A percentile compares a stretch with the other conserved stretches of the same genome.
Conservation (phyloP, 1,140 invertebrate species). For the Glomeris maerens region DNA sequence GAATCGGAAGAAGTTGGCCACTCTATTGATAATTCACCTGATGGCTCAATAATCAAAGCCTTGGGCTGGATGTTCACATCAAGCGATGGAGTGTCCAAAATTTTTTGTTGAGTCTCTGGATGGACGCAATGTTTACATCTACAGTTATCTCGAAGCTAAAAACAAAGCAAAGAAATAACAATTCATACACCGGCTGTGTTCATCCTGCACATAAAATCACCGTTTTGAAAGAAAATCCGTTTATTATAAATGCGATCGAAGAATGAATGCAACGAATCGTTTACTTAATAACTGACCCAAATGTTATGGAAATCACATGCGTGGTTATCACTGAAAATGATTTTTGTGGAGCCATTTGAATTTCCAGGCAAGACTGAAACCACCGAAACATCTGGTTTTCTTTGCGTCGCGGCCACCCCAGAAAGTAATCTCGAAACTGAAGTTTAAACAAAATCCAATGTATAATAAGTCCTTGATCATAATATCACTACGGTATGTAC, state of each 20-base stretch:
- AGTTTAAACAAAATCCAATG: too few relatives aligned
- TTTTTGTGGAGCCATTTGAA: slow-evolving; percentile 19
- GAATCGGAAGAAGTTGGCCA: too few relatives aligned
- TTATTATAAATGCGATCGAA: too few relatives aligned
- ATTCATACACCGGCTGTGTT: not conserved
- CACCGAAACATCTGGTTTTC: too few relatives aligned
- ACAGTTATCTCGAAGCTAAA: slow-evolving; percentile 29
- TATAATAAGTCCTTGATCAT: too few relatives aligned
- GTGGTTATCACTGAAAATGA: slow-evolving; percentile 24
- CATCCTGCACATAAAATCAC: not conserved
- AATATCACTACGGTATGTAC: too few relatives aligned
- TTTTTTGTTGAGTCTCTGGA: slow-evolving; percentile 27
- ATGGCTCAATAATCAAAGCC: slow-evolving; percentile 21
- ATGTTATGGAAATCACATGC: slow-evolving; percentile 27
- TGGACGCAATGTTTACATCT: slow-evolving; percentile 25
- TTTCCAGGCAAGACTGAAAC: too few relatives aligned
- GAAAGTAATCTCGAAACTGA: too few relatives aligned
- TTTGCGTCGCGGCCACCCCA: too few relatives aligned
- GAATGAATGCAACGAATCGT: too few relatives aligned
- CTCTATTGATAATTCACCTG: slow-evolving; percentile 22
- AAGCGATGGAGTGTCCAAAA: slow-evolving; percentile 26
- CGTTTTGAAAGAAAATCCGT: not conserved
- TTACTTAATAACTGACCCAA: slow-evolving; percentile 24
- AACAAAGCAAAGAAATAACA: not conserved
- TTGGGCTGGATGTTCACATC: slow-evolving; percentile 24